Conservation (phyloP, 2,888 invertebrate species). For the Tenodera sinensis region DNA sequence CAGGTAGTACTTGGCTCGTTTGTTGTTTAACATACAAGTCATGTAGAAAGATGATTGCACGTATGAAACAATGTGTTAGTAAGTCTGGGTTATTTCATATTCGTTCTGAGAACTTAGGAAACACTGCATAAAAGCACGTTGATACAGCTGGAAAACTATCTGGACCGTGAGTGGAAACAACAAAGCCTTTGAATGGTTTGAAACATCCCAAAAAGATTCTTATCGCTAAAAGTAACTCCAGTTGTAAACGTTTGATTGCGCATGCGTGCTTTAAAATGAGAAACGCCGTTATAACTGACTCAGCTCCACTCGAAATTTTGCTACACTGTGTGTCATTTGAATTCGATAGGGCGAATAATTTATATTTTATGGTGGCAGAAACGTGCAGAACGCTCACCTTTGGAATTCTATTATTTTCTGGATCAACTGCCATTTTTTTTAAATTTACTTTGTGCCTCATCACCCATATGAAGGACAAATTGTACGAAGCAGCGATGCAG, state of each 20-base stretch:
- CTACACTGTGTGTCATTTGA: background rate
- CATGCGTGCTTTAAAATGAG: background rate
- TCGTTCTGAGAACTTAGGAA: no score
- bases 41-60: no score
- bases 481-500: background rate
- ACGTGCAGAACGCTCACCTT: background rate
- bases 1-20: no score
- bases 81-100: no score
- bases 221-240: no score
- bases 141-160: no score
- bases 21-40: no score
- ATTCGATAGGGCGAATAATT: background rate
- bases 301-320: background rate
- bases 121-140: no score
- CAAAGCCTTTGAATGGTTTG: background rate
- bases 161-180: no score
- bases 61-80: no score
- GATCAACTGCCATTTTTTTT: background rate
- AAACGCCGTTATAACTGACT: background rate
- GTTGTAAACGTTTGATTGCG: background rate
- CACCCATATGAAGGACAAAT: background rate
- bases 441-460: background rate
- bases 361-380: background rate
- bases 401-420: background rate
- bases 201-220: background rate